These are phyloP conservation scores for Notiomystis cincta DNA, from an alignment of 2,113 vertebrate species.

Conservation along the genomic window DNA sequence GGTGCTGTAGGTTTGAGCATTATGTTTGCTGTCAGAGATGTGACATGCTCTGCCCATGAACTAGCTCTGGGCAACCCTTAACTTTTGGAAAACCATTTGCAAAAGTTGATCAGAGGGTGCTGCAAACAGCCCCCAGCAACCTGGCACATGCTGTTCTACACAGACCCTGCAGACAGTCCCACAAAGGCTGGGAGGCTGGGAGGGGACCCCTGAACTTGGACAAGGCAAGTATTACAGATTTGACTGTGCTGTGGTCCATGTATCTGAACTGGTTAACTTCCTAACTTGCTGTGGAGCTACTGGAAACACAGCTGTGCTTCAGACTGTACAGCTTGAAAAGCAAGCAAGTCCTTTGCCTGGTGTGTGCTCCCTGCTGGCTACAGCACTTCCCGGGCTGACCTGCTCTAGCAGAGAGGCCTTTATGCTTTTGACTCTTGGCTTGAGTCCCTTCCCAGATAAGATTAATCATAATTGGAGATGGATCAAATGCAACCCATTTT, in stretches of 20 bases:
- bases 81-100: not conserved
- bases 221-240: not conserved
- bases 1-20: not conserved
- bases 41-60: not conserved
- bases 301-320: not conserved
- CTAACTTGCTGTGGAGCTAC: not conserved
- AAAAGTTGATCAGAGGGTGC: not conserved
- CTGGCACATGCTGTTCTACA: not conserved
- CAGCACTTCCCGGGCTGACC: not conserved
- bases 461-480: not conserved
- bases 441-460: not conserved
- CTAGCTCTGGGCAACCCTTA: not conserved
- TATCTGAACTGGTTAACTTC: not conserved
- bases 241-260: not conserved
- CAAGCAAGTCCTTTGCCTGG: not conserved
- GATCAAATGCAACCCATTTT: not conserved
- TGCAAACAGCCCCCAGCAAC: not conserved
- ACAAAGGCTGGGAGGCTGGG: fast-evolving
- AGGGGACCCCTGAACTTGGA: not conserved
- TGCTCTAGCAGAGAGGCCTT: not conserved
- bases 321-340: not conserved
- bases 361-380: not conserved
- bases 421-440: not conserved
- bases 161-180: not conserved
- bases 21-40: not conserved